Evolutionary conservation across 1,140 invertebrate species (phyloP), one percentile per base, ranked within the genome.

Genomic region (Sinonovacula constricta): DNA sequence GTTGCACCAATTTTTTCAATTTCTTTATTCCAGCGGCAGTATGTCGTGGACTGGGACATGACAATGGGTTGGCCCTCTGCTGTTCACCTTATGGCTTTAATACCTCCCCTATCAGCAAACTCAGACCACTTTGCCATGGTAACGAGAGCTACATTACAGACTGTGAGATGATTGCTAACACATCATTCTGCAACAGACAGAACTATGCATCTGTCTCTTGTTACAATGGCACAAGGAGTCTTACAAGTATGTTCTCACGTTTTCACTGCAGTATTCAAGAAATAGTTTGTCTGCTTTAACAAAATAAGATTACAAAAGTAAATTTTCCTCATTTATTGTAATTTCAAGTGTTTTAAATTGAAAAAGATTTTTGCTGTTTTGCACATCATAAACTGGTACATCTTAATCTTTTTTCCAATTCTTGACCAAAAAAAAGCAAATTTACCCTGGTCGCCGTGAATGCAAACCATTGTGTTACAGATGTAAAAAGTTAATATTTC

Each of bases 201-300:
- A 81, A 84, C 4, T 86, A 85, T 65, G 84, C 85, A 10, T 81
- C 86, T 15, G 83, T 85, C 0, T 79, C 84, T 28, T 88, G 86
- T 49, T 88, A 76, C 22, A 79, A 79, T 69, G 69, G 77, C 70
- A 82, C 68, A 63, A 81, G 24, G 75, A 70, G 26, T 79, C 79
- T 22, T 76, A 83, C 51, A 79, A 79, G 84, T 85, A 69, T 53
- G 59, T 75, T n/a, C n/a, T n/a, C n/a, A n/a, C n/a, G n/a, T n/a
- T n/a, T n/a, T n/a, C n/a, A n/a, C n/a, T n/a, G n/a, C n/a, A n/a
- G n/a, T n/a, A n/a, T n/a, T n/a, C n/a, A n/a, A n/a, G n/a, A n/a
- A n/a, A n/a, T n/a, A n/a, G n/a, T n/a, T n/a, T n/a, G n/a, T n/a
- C n/a, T n/a, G 10, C 26, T 7, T 10, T 56, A 26, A n/a, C 10